A percentile compares a stretch with the other conserved stretches of the same genome.
Conservation (phyloP, 2,797 vertebrate genomes). For the Pseudochromis fuscus region DNA sequence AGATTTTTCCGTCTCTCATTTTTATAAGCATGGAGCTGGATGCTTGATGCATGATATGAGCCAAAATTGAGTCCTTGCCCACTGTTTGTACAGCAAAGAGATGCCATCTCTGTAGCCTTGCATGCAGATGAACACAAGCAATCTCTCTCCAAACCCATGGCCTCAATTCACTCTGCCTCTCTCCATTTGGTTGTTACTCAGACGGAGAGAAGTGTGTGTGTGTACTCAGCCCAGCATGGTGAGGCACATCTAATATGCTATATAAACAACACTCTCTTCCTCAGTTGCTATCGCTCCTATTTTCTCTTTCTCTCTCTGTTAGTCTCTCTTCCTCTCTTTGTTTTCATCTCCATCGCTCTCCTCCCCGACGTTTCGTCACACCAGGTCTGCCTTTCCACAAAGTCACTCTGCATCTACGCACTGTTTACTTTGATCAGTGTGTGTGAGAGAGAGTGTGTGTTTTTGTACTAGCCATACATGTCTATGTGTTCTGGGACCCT, state of each 20-base stretch:
- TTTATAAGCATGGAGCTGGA: conserved; percentile 2
- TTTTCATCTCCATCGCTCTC: conserved; percentile 10
- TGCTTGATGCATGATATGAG: neutral
- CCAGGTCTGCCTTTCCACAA: conserved; percentile 31
- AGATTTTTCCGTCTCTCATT: neutral
- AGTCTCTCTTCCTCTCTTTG: conserved; percentile 29
- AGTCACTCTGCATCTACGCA: conserved; percentile 25
- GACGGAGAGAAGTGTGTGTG: conserved; percentile 2
- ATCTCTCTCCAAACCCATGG: conserved; percentile 30
- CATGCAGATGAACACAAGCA: conserved; percentile 29
- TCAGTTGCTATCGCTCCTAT: conserved; percentile 24
- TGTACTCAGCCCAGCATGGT: conserved; percentile 12
- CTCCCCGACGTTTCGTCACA: conserved; percentile 42
- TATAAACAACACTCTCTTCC: conserved; percentile 48
- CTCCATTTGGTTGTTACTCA: conserved; percentile 44
- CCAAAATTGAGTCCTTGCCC: conserved; percentile 15
- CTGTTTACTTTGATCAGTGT: conserved; percentile 43
- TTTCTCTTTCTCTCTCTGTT: conserved; percentile 14
- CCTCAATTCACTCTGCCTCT: conserved; percentile 49
- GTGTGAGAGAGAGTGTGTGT: conserved; percentile 1
- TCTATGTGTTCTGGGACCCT: neutral
- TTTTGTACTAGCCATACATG: neutral
- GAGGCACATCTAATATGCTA: conserved; percentile 49
- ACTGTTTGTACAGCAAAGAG: conserved; percentile 37
- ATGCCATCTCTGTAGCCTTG: conserved; percentile 23